Conservation (phyloP, 1,140 invertebrate genomes). For the Drosophila trapezifrons region DNA sequence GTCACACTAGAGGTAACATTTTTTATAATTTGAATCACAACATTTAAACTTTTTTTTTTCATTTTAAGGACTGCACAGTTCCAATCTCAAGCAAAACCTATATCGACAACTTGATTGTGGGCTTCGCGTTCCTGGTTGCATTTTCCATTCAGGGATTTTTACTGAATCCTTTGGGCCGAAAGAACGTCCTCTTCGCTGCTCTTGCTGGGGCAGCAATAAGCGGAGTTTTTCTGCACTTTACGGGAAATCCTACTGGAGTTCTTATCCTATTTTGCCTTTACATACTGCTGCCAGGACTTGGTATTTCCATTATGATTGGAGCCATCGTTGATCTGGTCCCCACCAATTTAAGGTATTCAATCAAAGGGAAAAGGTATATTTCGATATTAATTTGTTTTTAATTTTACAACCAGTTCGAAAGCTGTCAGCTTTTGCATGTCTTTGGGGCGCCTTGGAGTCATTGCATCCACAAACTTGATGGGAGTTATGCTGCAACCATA, state of each 20-base stretch:
- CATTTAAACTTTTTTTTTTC: background rate
- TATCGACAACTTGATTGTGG: conserved; percentile 80
- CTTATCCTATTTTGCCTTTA: conserved; percentile 80
- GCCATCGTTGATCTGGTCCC: conserved; percentile 84
- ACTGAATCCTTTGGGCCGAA: conserved; percentile 79
- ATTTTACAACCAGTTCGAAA: conserved; percentile 85
- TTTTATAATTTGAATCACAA: no score
- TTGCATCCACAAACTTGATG: conserved; percentile 86
- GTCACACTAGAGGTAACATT: no score
- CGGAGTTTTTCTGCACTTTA: conserved; percentile 73
- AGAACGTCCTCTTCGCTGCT: conserved; percentile 69
- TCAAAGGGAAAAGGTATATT: background rate
- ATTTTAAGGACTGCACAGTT: conserved; percentile 73
- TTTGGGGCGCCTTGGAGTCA: conserved; percentile 86
- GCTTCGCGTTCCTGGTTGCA: conserved; percentile 74
- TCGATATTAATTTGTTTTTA: background rate
- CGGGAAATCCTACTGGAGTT: conserved; percentile 64
- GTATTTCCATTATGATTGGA: conserved; percentile 84
- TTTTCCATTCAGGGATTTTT: conserved; percentile 74
- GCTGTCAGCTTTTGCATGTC: conserved; percentile 86
- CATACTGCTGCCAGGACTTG: conserved; percentile 83
- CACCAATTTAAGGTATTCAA: conserved; percentile 81
- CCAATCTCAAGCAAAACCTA: conserved; percentile 78
- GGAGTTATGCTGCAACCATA: conserved; percentile 85
- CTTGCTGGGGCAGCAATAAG: conserved; percentile 51